These are phyloP conservation scores for Pandemis cinnamomeana DNA, from an alignment of 2,888 invertebrate species.

Conservation along the genomic window DNA sequence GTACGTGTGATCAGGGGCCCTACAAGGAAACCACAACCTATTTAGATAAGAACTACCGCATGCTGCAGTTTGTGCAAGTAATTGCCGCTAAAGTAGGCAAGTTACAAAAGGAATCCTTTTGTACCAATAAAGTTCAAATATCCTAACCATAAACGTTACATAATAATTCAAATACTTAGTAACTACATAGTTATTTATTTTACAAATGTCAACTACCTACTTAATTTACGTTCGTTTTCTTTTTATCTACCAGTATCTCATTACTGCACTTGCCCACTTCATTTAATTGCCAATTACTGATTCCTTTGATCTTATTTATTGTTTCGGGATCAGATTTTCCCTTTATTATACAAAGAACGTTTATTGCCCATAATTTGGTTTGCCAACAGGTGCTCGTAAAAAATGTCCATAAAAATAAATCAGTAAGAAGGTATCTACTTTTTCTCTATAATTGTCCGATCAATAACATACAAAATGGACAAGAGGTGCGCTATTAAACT, in stretches of 20 bases:
- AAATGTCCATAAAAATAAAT: slow-evolving; percentile 34
- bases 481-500: slow-evolving; percentile 32
- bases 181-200: background rate
- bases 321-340: slow-evolving; percentile 25
- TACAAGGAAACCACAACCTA: slow-evolving; percentile 77
- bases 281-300: slow-evolving; percentile 36
- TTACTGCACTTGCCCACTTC: slow-evolving; percentile 25
- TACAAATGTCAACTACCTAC: slow-evolving; percentile 17
- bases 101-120: slow-evolving; percentile 12
- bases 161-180: no score
- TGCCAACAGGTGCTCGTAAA: slow-evolving; percentile 34
- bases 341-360: slow-evolving; percentile 35
- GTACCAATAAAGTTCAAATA: slow-evolving; percentile 3
- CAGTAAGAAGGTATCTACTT: slow-evolving; percentile 20
- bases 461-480: slow-evolving; percentile 30
- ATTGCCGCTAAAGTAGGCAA: slow-evolving; percentile 50
- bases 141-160: background rate
- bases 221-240: background rate
- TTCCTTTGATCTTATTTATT: slow-evolving; percentile 34
- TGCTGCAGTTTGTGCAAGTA: slow-evolving; percentile 55
- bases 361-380: slow-evolving; percentile 36
- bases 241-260: slow-evolving; percentile 19
- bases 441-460: slow-evolving; percentile 30
- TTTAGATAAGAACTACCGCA: slow-evolving; percentile 72
- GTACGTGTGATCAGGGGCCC: slow-evolving; percentile 63